phyloP scores from a whole-genome alignment of 2,888 invertebrate genomes.

The Sericinus montela region DNA sequence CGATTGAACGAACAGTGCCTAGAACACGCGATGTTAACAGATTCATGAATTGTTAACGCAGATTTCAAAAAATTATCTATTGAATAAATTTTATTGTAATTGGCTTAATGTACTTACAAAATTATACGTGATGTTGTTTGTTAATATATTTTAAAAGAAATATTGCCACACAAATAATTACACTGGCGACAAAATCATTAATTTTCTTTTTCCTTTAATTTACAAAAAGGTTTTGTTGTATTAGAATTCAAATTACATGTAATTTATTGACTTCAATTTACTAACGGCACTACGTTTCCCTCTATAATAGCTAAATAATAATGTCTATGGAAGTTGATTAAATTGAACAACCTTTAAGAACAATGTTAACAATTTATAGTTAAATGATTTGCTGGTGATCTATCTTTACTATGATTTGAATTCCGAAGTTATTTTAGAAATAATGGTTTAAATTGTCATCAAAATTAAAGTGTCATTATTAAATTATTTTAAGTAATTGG shows the following conservation, averaged over 20 bases:
- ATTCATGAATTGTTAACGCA: conserved; percentile 36
- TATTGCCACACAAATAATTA: too few species aligned
- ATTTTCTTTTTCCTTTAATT: too few species aligned
- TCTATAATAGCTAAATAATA: not conserved
- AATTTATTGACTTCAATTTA: not conserved
- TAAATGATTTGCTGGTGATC: not conserved
- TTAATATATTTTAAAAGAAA: not conserved
- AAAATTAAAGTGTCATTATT: too few species aligned
- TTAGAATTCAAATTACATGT: not conserved
- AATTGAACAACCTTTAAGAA: not conserved
- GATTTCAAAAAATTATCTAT: conserved; percentile 34
- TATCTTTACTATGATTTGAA: too few species aligned
- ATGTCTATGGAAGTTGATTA: not conserved
- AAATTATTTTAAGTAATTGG: too few species aligned
- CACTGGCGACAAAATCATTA: not conserved
- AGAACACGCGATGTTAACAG: conserved; percentile 69
- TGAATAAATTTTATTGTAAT: conserved; percentile 33
- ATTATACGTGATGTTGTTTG: conserved; percentile 23
- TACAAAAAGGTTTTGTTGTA: conserved; percentile 1
- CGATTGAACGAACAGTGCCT: conserved; percentile 53
- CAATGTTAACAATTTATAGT: conserved; percentile 1
- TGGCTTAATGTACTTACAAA: conserved; percentile 70
- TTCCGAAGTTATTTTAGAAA: too few species aligned
- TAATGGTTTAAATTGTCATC: too few species aligned
- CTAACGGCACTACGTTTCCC: conserved; percentile 7